Conservation (phyloP, 1,140 invertebrate species). For the Colletes latitarsis region DNA sequence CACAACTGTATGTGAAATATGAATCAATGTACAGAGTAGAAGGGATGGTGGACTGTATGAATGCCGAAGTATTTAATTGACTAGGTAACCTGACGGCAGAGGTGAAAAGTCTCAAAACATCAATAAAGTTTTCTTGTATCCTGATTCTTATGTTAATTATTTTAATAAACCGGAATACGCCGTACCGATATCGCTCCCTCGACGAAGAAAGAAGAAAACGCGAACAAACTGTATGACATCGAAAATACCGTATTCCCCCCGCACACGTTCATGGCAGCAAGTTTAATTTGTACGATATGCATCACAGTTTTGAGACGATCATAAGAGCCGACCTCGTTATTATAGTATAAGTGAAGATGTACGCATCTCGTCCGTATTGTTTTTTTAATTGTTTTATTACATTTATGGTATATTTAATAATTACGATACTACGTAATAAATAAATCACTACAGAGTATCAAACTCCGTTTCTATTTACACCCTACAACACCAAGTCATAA, state of each 20-base stretch:
- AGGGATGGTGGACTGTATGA: slow-evolving; percentile 27
- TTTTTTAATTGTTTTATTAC: slow-evolving; percentile 54
- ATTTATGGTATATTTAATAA: slow-evolving; percentile 47
- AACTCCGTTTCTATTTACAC: slow-evolving; percentile 62
- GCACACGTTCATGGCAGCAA: slow-evolving; percentile 5
- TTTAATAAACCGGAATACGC: slow-evolving; percentile 17
- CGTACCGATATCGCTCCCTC: not conserved
- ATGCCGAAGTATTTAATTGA: slow-evolving; percentile 32
- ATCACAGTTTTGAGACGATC: slow-evolving; percentile 16
- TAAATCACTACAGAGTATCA: slow-evolving; percentile 45
- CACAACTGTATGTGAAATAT: slow-evolving; percentile 8
- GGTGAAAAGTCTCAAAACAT: slow-evolving; percentile 35
- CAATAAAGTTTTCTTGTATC: slow-evolving; percentile 62
- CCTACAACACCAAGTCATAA: slow-evolving; percentile 9
- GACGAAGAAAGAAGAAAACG: slow-evolving; percentile 4
- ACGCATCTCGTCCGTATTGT: slow-evolving; percentile 39
- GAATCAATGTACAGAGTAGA: slow-evolving; percentile 44
- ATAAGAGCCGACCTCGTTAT: slow-evolving; percentile 1
- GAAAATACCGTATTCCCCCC: slow-evolving; percentile 20
- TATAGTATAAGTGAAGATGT: slow-evolving; percentile 30
- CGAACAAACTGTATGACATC: not conserved
- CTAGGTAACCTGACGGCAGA: slow-evolving; percentile 5
- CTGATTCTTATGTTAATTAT: slow-evolving; percentile 32
- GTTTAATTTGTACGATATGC: slow-evolving; percentile 35
- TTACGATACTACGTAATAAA: slow-evolving; percentile 55